Conservation (phyloP, 2,888 invertebrate genomes). For the Polydrusus cervinus region DNA sequence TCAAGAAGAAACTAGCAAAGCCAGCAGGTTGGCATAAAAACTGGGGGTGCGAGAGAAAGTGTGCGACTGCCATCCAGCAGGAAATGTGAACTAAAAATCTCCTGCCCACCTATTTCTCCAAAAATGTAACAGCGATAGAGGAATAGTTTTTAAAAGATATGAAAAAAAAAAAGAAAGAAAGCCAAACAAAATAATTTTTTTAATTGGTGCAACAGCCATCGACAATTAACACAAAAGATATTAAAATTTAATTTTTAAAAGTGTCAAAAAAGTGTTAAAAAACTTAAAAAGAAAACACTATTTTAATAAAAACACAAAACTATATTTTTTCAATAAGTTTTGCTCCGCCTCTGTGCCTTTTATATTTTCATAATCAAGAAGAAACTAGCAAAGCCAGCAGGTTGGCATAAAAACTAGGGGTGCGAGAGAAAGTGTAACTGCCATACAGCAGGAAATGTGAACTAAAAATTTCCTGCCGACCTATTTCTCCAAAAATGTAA, state of each 20-base stretch:
- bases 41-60: constrained; percentile 45
- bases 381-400: constrained; percentile 50
- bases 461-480: constrained; percentile 27
- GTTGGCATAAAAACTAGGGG: constrained; percentile 48
- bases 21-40: constrained; percentile 51
- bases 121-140: constrained; percentile 35
- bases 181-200: no score
- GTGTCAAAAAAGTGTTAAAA: no score
- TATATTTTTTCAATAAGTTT: background rate
- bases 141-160: no score
- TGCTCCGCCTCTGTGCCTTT: constrained; percentile 45
- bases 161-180: no score
- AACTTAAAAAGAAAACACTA: no score
- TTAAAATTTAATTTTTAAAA: no score
- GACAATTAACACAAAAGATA: no score
- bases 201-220: no score
- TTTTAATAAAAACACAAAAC: no score
- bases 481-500: constrained; percentile 46
- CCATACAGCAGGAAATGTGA: constrained; percentile 32
- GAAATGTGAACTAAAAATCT: constrained; percentile 28
- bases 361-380: constrained; percentile 54
- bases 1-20: constrained; percentile 51
- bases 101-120: constrained; percentile 42
- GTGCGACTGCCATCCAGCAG: constrained; percentile 36
- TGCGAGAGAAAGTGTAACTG: constrained; percentile 45